A percentile compares a stretch with the other conserved stretches of the same genome.
Evolutionary conservation across 2,888 invertebrate species (phyloP).

Genomic region (Metacarcinus magister): DNA sequence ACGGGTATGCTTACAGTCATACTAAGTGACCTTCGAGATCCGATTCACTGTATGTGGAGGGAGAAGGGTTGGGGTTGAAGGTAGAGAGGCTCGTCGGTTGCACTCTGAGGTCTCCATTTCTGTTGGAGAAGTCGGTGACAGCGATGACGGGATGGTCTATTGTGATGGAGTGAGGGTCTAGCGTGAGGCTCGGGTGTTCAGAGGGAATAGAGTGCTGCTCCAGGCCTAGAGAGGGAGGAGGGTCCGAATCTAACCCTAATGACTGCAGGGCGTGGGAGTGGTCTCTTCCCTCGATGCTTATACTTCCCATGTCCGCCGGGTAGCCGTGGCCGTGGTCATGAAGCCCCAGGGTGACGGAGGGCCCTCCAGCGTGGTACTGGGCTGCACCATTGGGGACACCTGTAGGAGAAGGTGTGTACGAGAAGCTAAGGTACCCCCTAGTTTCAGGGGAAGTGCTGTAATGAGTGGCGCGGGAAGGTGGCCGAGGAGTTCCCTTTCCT

Average conservation of each 20-base stretch:
- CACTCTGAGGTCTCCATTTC: conserved; percentile 78
- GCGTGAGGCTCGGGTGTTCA: conserved; percentile 80
- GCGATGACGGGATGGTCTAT: conserved; percentile 81
- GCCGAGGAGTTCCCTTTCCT: conserved; percentile 80
- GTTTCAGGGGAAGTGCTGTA: conserved; percentile 81
- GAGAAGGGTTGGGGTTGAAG: conserved; percentile 80
- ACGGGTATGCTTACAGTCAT: conserved; percentile 80
- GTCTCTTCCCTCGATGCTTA: conserved; percentile 64
- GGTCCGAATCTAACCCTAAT: conserved; percentile 80
- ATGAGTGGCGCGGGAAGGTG: conserved; percentile 81
- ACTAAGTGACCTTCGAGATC: conserved; percentile 81
- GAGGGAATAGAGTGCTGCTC: conserved; percentile 82
- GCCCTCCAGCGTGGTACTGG: conserved; percentile 80
- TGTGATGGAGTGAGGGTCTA: conserved; percentile 82
- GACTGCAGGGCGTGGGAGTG: conserved; percentile 75
- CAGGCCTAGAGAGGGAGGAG: conserved; percentile 79
- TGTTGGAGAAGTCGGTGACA: conserved; percentile 75
- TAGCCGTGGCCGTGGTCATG: conserved; percentile 75
- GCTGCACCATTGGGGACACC: conserved; percentile 81
- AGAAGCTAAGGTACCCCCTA: conserved; percentile 75
- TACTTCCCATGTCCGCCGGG: conserved; percentile 54
- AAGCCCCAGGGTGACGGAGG: conserved; percentile 78
- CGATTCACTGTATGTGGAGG: conserved; percentile 77
- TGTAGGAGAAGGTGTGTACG: conserved; percentile 82
- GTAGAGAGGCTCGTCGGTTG: conserved; percentile 80